Evolutionary conservation across 2,888 invertebrate genomes (phyloP).

Genomic region (Mimas tiliae): DNA sequence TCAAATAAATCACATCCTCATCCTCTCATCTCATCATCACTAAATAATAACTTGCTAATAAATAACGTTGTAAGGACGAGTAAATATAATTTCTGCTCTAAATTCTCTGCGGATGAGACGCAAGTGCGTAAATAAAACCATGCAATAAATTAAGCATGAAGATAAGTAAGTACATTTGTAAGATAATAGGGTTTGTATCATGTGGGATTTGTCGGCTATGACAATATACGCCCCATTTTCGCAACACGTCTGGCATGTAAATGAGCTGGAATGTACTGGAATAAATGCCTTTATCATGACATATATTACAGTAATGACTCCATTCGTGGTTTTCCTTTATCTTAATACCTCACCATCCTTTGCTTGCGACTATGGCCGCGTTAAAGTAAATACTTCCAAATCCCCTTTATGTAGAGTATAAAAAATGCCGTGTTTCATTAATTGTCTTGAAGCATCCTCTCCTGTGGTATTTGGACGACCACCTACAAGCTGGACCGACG

Average conservation of each 20-base stretch:
- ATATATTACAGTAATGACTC: background rate
- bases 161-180: slow-evolving; percentile 1
- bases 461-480: no score
- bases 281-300: slow-evolving; percentile 2
- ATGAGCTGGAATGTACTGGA: background rate
- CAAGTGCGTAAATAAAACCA: background rate
- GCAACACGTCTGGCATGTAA: background rate
- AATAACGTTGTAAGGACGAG: background rate
- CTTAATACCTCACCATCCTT: background rate
- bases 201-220: slow-evolving; percentile 3
- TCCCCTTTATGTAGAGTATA: no score
- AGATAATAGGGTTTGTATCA: slow-evolving; percentile 1
- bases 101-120: background rate
- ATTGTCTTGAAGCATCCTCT: no score
- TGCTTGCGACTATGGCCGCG: background rate
- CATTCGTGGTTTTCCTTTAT: background rate
- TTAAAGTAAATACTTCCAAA: no score
- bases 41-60: no score
- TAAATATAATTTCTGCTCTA: background rate
- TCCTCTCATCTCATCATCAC: no score
- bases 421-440: no score
- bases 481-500: no score
- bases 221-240: background rate
- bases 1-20: no score
- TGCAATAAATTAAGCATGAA: background rate